Evolutionary conservation across 1,140 invertebrate genomes (phyloP).

Genomic region (Trialeurodes vaporariorum): DNA sequence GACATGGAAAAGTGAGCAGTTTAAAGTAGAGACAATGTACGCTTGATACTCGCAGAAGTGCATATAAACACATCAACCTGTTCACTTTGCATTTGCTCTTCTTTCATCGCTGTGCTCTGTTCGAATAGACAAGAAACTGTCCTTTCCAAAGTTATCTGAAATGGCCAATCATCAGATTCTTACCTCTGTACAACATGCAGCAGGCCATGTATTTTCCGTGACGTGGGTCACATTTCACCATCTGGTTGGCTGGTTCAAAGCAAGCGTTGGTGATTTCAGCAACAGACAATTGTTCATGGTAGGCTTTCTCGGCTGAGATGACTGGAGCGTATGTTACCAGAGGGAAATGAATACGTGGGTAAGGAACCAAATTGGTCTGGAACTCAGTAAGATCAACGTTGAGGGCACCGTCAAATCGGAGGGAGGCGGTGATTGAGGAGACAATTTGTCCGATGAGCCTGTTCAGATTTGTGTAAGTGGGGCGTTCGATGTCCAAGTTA

Average conservation of each 20-base stretch:
- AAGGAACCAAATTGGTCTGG: constrained; percentile 49
- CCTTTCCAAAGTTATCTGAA: no score
- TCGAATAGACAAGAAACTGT: no score
- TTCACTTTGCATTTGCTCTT: no score
- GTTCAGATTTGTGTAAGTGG: constrained; percentile 53
- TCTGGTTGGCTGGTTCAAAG: constrained; percentile 48
- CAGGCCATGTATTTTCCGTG: constrained; percentile 78
- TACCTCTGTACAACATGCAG: constrained; percentile 62
- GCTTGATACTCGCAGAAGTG: no score
- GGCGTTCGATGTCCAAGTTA: constrained; percentile 48
- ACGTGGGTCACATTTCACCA: constrained; percentile 72
- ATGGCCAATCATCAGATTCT: neutral
- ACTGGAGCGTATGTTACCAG: constrained; percentile 57
- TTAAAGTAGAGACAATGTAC: no score
- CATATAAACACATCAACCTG: no score
- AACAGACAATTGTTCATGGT: constrained; percentile 68
- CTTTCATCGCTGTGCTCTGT: no score
- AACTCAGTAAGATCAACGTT: constrained; percentile 86
- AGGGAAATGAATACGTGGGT: constrained; percentile 49
- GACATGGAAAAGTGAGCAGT: no score
- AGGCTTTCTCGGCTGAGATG: constrained; percentile 71
- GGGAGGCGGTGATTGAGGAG: constrained; percentile 45
- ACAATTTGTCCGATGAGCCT: constrained; percentile 49
- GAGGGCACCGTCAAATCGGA: constrained; percentile 79
- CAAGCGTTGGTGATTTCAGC: constrained; percentile 52